Conservation (phyloP, 2,888 invertebrate genomes). For the Pammene aurita region DNA sequence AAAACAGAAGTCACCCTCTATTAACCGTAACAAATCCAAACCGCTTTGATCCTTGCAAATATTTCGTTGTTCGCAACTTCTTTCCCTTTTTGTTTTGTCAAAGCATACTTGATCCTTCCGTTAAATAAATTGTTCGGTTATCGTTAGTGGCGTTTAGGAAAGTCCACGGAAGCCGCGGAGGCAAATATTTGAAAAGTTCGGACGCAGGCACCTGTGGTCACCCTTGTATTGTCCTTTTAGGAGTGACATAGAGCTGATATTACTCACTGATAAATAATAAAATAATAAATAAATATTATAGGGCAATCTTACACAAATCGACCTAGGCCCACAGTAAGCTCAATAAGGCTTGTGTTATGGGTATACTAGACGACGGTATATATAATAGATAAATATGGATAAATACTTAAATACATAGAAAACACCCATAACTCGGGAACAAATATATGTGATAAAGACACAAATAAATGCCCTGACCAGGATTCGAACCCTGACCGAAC, state of each 20-base stretch:
- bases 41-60: conserved; percentile 58
- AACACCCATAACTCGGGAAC: no score
- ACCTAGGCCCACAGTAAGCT: no score
- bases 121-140: conserved; percentile 73
- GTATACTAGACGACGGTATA: no score
- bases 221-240: conserved; percentile 69
- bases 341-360: no score
- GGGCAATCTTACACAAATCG: no score
- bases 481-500: no score
- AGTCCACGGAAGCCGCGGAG: conserved; percentile 72
- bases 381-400: no score
- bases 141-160: conserved; percentile 67
- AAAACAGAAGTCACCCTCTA: conserved; percentile 27
- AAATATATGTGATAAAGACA: no score
- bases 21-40: conserved; percentile 41
- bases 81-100: conserved; percentile 74
- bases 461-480: no score
- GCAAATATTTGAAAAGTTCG: conserved; percentile 81
- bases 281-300: neutral
- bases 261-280: conserved; percentile 25
- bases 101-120: conserved; percentile 80
- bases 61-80: conserved; percentile 59
- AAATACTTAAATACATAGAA: no score
- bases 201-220: conserved; percentile 75
- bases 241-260: conserved; percentile 57